Conservation (phyloP, 2,797 vertebrate species). For the Naso thynnoides region DNA sequence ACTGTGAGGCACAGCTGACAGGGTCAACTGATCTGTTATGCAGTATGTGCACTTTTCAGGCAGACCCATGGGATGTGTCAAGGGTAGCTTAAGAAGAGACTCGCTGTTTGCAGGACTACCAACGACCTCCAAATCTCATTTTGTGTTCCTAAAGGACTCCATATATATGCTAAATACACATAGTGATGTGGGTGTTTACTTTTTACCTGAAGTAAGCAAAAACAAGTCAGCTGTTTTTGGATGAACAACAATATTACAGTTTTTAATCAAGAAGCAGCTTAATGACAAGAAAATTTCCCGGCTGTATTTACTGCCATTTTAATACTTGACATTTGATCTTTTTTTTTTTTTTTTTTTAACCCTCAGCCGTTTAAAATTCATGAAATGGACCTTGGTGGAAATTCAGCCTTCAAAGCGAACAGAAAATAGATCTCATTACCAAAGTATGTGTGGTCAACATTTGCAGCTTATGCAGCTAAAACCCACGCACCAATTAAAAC, state of each 20-base stretch:
- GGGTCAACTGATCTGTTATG: constrained; percentile 76
- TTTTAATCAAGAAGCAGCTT: constrained; percentile 27
- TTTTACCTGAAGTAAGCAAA: constrained; percentile 47
- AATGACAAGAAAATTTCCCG: constrained; percentile 6
- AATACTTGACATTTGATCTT: constrained; percentile 17
- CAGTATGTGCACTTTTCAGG: constrained; percentile 73
- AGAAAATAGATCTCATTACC: constrained; percentile 28
- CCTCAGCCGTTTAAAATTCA: constrained; percentile 10
- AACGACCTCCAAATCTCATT: constrained; percentile 62
- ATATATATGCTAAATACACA: constrained; percentile 28
- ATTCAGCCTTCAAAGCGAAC: constrained; percentile 31
- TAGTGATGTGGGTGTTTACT: constrained; percentile 4
- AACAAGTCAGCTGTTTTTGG: constrained; percentile 3
- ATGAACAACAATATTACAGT: background rate
- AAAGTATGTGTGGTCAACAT: constrained; percentile 10
- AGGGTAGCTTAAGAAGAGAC: constrained; percentile 53
- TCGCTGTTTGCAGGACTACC: constrained; percentile 50
- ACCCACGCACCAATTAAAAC: constrained; percentile 12
- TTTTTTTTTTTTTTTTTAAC: too few species aligned
- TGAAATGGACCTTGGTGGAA: constrained; percentile 12
- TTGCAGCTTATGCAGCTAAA: constrained; percentile 14
- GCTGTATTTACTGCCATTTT: background rate
- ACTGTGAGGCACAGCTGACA: constrained; percentile 65
- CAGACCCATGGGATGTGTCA: constrained; percentile 61
- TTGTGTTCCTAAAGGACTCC: constrained; percentile 41